Percentiles rank a stretch among this genome's conserved stretches.
phyloP scores from a whole-genome alignment of 2,888 invertebrate species.

The Drosophila anomalata region DNA sequence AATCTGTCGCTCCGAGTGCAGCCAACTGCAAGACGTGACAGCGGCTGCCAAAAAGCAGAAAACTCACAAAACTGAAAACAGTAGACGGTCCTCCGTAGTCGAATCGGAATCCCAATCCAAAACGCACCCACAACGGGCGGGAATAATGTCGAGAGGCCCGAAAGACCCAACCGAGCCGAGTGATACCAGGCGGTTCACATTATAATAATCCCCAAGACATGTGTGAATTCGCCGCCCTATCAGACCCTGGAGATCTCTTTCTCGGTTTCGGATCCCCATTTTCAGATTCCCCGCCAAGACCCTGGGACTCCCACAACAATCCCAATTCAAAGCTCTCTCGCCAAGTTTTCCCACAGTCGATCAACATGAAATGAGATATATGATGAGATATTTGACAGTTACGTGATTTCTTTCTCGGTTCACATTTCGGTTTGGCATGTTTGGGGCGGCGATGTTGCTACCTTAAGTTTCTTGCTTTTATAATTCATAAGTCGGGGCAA shows the following conservation, averaged over 20 bases:
- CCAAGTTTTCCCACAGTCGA: slow-evolving; percentile 75
- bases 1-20: slow-evolving; percentile 37
- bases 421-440: slow-evolving; percentile 41
- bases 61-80: slow-evolving; percentile 61
- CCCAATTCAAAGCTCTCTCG: slow-evolving; percentile 46
- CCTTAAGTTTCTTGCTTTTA: slow-evolving; percentile 3
- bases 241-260: slow-evolving; percentile 59
- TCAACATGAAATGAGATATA: slow-evolving; percentile 75
- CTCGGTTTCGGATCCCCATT: slow-evolving; percentile 24
- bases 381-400: slow-evolving; percentile 80
- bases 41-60: slow-evolving; percentile 62
- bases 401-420: slow-evolving; percentile 76
- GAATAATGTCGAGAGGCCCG: slow-evolving; percentile 28
- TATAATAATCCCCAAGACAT: slow-evolving; percentile 75
- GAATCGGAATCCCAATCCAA: slow-evolving; percentile 30
- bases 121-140: slow-evolving; percentile 43
- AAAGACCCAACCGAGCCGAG: slow-evolving; percentile 35
- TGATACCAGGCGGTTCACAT: slow-evolving; percentile 66
- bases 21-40: slow-evolving; percentile 60
- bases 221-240: slow-evolving; percentile 72
- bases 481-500: slow-evolving; percentile 15
- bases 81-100: slow-evolving; percentile 22
- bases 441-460: slow-evolving; percentile 17
- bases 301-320: slow-evolving; percentile 22
- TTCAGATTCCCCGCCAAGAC: slow-evolving; percentile 25